Evolutionary conservation across 1,140 invertebrate species (phyloP), one percentile per base, ranked within the genome.

Genomic region (Lucilia sericata): DNA sequence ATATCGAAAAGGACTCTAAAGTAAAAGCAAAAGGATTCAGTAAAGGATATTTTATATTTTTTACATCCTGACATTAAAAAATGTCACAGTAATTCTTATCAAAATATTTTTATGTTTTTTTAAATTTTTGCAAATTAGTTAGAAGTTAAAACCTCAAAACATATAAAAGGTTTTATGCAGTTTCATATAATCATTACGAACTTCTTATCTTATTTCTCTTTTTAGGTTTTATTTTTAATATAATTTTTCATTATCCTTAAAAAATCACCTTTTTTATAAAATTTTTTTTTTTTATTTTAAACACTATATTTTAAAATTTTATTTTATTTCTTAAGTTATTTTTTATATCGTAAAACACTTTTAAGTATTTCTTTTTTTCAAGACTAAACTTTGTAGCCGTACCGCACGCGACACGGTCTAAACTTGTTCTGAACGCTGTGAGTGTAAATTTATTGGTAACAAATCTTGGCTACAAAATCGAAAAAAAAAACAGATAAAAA

Each of bases 381-480:
- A 25, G 30, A 84, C 25, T 17, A 60, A 74, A 19, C 36, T n/a
- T 49, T 74, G 5, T 21, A 47, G 21, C 60, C 76, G 55, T 60
- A 82, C 88, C 88, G 88, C 86, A 86, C 88, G 87, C 88, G 87
- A 85, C 87, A 87, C 88, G 86, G 87, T 89, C 84, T 81, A 86
- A 89, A 88, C 86, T 88, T 85, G 86, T 89, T 90, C 88, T 90
- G 88, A 90, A 88, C 88, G 87, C 55, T 17, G 17, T n/a, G n/a
- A 60, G 55, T n/a, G 55, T 7, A 60, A 60, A n/a, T 14, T 60
- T n/a, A n/a, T 60, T 60, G 14, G 55, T 60, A 60, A n/a, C 13
- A 60, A 60, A 60, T 60, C 55, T 60, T 17, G 5, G 42, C 42
- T 8, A 10, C 14, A 60, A 60, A 60, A 60, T 60, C 55, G n/a